Percentiles rank a stretch among this genome's conserved stretches.
Conservation (phyloP, 2,113 vertebrate genomes). For the Tupaia tana region DNA sequence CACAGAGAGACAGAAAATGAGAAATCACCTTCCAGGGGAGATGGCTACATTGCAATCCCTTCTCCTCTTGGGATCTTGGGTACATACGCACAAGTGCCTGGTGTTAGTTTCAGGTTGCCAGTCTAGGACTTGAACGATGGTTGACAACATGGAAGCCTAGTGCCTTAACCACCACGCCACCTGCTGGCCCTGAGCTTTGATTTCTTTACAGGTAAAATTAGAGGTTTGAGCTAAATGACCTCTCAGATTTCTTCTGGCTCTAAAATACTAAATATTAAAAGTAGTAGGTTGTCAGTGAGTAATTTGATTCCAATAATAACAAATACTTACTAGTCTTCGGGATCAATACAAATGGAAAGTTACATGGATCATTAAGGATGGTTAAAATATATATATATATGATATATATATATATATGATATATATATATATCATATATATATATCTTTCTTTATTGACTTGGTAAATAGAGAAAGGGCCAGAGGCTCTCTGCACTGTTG, state of each 20-base stretch:
- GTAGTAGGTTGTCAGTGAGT: background rate
- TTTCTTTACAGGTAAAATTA: conserved; percentile 3
- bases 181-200: background rate
- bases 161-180: no score
- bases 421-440: no score
- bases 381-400: no score
- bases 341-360: background rate
- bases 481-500: background rate
- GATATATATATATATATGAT: no score
- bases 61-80: no score
- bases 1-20: no score
- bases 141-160: no score
- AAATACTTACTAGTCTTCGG: background rate
- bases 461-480: background rate
- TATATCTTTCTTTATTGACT: background rate
- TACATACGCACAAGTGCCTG: no score
- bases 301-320: background rate
- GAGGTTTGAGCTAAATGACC: background rate
- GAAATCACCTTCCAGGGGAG: no score
- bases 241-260: background rate
- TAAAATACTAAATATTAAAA: background rate
- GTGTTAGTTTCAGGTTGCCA: no score
- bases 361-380: background rate
- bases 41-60: no score
- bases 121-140: no score